A percentile compares a stretch with the other conserved stretches of the same genome.
Conservation (phyloP, 2,113 vertebrate species). For the Rhipidura dahli region DNA sequence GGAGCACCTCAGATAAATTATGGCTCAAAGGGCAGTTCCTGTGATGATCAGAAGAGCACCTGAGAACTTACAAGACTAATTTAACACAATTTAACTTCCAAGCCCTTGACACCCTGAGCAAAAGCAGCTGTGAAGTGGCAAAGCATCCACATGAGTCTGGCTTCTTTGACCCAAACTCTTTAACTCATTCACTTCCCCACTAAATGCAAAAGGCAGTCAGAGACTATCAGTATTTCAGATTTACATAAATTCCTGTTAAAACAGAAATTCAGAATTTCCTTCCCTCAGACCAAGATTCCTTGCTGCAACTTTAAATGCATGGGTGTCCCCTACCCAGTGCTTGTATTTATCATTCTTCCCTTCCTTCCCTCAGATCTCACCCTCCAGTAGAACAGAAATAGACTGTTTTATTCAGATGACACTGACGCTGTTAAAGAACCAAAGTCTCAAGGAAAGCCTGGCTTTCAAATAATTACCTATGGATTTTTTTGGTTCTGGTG, state of each 20-base stretch:
- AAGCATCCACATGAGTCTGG: background rate
- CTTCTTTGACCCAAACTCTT: background rate
- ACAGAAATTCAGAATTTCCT: background rate
- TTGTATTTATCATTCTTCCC: background rate
- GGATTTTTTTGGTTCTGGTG: background rate
- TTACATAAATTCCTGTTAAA: background rate
- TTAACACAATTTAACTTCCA: background rate
- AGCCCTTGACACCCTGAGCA: background rate
- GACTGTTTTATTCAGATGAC: background rate
- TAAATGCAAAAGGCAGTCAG: background rate
- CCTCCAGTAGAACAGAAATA: background rate
- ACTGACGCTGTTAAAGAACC: background rate
- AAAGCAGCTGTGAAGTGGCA: background rate
- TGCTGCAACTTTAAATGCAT: background rate
- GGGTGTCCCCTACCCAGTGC: background rate
- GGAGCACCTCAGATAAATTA: background rate
- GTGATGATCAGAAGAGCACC: background rate
- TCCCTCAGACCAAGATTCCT: background rate
- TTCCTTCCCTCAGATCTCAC: background rate
- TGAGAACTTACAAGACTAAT: background rate
- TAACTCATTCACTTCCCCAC: background rate
- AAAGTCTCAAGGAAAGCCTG: background rate
- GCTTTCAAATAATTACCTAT: background rate
- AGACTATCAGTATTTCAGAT: background rate
- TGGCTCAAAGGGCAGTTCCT: background rate